Conservation (phyloP, 2,113 vertebrate genomes). For the Himantopus leucocephalus region DNA sequence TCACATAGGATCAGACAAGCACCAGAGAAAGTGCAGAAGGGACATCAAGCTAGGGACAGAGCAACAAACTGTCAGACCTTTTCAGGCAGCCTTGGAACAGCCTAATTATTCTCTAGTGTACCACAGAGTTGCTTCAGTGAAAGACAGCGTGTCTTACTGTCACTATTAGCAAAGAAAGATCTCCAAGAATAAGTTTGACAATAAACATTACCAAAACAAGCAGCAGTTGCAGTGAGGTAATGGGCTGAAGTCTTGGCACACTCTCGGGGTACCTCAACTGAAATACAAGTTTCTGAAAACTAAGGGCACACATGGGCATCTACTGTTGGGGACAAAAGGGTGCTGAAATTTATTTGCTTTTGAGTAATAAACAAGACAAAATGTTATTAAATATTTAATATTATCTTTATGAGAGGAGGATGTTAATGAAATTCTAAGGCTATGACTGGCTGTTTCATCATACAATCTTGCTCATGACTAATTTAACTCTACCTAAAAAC, state of each 20-base stretch:
- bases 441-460: background rate
- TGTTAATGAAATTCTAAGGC: background rate
- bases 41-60: background rate
- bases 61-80: background rate
- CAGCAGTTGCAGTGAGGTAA: background rate
- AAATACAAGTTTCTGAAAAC: background rate
- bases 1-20: background rate
- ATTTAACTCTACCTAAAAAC: background rate
- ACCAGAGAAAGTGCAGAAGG: background rate
- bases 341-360: background rate
- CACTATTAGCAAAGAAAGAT: background rate
- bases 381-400: background rate
- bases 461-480: background rate
- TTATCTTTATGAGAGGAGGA: background rate
- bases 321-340: background rate
- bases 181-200: background rate
- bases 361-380: background rate
- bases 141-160: background rate
- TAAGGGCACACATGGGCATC: background rate
- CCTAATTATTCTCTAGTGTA: background rate
- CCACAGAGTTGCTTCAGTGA: background rate
- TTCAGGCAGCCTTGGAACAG: background rate
- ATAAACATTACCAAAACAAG: background rate
- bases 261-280: background rate
- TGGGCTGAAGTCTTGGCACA: background rate